A percentile compares a stretch with the other conserved stretches of the same genome.
phyloP scores from a whole-genome alignment of 2,797 vertebrate species.

The Nannoperca obscura region DNA sequence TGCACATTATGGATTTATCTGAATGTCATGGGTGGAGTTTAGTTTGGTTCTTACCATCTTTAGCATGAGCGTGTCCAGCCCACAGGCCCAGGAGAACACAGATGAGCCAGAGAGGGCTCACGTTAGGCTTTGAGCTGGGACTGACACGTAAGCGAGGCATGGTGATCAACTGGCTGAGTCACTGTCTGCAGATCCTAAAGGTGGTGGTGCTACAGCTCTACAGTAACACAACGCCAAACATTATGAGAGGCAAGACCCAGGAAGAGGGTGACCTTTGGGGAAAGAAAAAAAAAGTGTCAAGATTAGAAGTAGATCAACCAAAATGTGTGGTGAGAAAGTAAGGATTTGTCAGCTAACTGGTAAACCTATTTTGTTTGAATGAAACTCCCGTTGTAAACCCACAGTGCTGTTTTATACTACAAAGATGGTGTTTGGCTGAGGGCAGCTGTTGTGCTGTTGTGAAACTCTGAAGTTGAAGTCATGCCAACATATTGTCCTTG shows the following conservation, averaged over 20 bases:
- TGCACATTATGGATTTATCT: background rate
- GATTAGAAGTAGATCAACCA: too few species aligned
- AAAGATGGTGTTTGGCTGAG: background rate
- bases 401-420: background rate
- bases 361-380: background rate
- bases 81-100: constrained; percentile 62
- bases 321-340: background rate
- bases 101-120: constrained; percentile 54
- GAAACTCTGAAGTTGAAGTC: constrained; percentile 16
- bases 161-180: constrained; percentile 23
- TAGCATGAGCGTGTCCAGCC: constrained; percentile 35
- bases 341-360: background rate
- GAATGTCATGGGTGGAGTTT: background rate
- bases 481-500: constrained; percentile 2
- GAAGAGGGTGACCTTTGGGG: constrained; percentile 41
- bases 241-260: constrained; percentile 37
- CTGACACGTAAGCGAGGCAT: constrained; percentile 55
- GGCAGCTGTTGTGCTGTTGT: constrained; percentile 7
- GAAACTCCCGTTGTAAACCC: background rate
- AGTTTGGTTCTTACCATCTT: constrained; percentile 67
- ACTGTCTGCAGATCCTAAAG: constrained; percentile 26
- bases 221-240: constrained; percentile 48
- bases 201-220: constrained; percentile 41
- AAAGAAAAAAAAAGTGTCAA: background rate
- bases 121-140: constrained; percentile 16